Percentiles rank a stretch among this genome's conserved stretches.
Evolutionary conservation across 2,888 invertebrate genomes (phyloP).

Genomic region (Nomada goodeniana): DNA sequence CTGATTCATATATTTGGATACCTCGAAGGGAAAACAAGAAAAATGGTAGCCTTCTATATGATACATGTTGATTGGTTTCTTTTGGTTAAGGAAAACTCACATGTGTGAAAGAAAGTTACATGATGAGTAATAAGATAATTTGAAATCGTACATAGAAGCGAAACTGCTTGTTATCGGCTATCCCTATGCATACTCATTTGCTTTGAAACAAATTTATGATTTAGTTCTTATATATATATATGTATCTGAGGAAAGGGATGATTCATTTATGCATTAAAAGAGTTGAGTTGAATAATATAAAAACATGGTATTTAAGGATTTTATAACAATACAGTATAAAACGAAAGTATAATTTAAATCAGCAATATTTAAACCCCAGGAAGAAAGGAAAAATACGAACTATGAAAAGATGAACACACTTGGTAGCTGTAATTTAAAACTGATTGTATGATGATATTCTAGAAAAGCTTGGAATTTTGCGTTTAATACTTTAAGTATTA

Average conservation of each 20-base stretch:
- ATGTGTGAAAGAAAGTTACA: slow-evolving; percentile 12
- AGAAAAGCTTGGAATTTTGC: slow-evolving; percentile 36
- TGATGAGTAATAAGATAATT: slow-evolving; percentile 27
- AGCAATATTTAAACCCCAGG: neutral
- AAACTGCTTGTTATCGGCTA: slow-evolving; percentile 5
- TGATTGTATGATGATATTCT: slow-evolving; percentile 42
- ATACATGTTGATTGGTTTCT: slow-evolving; percentile 26
- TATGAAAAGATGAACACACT: neutral
- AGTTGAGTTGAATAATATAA: neutral
- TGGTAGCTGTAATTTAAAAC: slow-evolving; percentile 21
- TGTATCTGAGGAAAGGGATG: neutral
- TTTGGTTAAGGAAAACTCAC: slow-evolving; percentile 21
- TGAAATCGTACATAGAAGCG: slow-evolving; percentile 3
- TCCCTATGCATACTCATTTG: slow-evolving; percentile 8
- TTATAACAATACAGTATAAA: neutral
- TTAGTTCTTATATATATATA: slow-evolving; percentile 13
- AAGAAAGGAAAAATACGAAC: neutral
- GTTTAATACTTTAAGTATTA: slow-evolving; percentile 60
- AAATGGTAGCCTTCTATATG: slow-evolving; percentile 43
- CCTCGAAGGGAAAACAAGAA: slow-evolving; percentile 22
- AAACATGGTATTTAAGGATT: neutral
- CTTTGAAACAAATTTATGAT: neutral
- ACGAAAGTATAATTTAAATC: slow-evolving; percentile 2
- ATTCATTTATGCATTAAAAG: neutral
- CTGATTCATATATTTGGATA: slow-evolving; percentile 64